Conservation (phyloP, 35 echinoderm and acorn worm genomes). For the Apostichopus californicus region DNA sequence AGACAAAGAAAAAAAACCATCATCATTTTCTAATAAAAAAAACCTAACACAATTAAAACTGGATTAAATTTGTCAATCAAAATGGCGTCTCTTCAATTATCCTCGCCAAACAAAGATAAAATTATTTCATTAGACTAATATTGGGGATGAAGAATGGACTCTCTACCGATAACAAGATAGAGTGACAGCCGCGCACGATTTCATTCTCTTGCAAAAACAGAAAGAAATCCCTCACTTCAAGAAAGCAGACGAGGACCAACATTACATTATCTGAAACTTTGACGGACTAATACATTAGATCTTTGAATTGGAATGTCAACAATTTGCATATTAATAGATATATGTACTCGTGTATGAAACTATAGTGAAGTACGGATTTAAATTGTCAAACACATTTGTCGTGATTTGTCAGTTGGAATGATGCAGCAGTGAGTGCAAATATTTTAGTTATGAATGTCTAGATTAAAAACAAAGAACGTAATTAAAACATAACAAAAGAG, state of each 20-base stretch:
- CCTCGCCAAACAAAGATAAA: no score
- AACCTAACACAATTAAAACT: background rate
- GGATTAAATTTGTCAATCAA: constrained; percentile 9
- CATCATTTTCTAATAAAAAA: background rate
- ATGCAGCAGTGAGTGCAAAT: background rate
- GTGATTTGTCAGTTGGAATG: background rate
- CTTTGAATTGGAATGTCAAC: background rate
- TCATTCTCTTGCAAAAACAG: background rate
- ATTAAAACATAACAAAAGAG: no score
- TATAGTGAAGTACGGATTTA: background rate
- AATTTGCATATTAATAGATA: constrained; percentile 1
- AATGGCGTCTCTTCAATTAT: background rate
- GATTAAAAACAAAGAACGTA: background rate
- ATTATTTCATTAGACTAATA: no score
- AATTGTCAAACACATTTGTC: background rate
- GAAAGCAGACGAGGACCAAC: background rate
- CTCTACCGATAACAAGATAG: background rate
- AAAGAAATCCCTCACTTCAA: background rate
- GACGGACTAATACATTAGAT: background rate
- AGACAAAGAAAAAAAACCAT: background rate
- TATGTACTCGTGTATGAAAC: background rate
- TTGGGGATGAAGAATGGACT: background rate
- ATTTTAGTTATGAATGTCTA: background rate
- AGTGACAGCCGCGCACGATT: background rate
- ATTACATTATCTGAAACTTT: background rate